phyloP scores from a whole-genome alignment of 2,888 invertebrate species.

The Aporophyla lueneburgensis region DNA sequence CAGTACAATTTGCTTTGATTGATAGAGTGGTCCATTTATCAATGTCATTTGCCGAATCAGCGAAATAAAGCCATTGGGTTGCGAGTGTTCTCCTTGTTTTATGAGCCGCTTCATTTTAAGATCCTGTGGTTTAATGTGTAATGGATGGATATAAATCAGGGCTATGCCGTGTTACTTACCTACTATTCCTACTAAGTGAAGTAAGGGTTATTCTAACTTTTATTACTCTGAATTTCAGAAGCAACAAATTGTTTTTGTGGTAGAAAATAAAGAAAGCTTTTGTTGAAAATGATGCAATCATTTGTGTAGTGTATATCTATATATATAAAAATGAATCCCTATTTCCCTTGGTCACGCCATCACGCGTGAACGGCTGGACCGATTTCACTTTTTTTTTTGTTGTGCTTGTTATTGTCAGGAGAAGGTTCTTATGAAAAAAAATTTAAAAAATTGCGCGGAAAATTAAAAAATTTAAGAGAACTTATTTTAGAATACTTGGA shows the following conservation, averaged over 20 bases:
- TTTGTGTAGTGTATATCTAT: neutral
- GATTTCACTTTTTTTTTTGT: too few relatives aligned
- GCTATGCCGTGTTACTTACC: slow-evolving; percentile 34
- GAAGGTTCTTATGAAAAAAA: too few relatives aligned
- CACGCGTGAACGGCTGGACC: too few relatives aligned
- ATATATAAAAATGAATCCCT: too few relatives aligned
- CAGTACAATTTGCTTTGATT: slow-evolving; percentile 76
- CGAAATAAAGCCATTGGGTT: slow-evolving; percentile 72
- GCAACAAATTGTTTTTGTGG: neutral
- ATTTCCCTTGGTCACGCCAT: too few relatives aligned
- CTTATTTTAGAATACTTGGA: too few relatives aligned
- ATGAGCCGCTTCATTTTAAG: slow-evolving; percentile 73
- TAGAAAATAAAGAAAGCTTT: neutral
- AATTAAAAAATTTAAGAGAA: too few relatives aligned
- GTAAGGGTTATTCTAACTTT: slow-evolving; percentile 19
- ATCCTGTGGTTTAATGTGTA: slow-evolving; percentile 68
- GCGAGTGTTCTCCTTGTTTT: slow-evolving; percentile 70
- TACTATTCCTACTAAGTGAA: slow-evolving; percentile 38
- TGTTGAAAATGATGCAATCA: neutral
- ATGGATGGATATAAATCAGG: slow-evolving; percentile 70
- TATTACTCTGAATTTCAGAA: slow-evolving; percentile 1
- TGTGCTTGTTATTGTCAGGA: too few relatives aligned
- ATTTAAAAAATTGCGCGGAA: too few relatives aligned
- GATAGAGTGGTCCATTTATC: slow-evolving; percentile 80
- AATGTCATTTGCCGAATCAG: slow-evolving; percentile 78